These are phyloP conservation scores for Rapana venosa DNA, from an alignment of 2,888 invertebrate genomes.

Conservation along the genomic window DNA sequence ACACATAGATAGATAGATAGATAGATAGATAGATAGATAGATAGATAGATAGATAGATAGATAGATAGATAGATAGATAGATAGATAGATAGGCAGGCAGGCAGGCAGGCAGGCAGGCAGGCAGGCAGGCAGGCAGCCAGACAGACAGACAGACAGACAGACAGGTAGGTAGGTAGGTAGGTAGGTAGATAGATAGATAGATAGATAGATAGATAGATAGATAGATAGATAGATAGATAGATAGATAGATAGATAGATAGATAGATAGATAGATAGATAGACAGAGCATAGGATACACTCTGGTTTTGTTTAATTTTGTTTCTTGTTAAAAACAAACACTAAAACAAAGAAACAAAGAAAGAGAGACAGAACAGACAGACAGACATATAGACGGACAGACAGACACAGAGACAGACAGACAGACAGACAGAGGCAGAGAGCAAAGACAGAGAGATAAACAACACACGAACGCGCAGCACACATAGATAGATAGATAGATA, in stretches of 20 bases:
- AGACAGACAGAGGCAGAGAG: not conserved
- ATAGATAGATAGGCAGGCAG: not conserved
- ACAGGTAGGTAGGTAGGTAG: not conserved
- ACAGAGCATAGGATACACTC: too few species aligned
- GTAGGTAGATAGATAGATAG: conserved; percentile 6
- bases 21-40: not conserved
- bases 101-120: too few species aligned
- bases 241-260: conserved; percentile 18
- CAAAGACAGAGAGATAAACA: not conserved
- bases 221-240: conserved; percentile 12
- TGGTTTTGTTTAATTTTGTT: too few species aligned
- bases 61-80: conserved; percentile 18
- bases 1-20: not conserved
- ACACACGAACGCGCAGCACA: too few species aligned
- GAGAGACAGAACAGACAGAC: too few species aligned
- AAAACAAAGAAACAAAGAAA: too few species aligned
- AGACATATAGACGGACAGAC: not conserved
- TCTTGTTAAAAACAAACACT: too few species aligned
- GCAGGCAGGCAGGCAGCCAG: too few species aligned
- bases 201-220: conserved; percentile 12
- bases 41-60: conserved; percentile 18
- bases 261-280: not conserved
- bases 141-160: too few species aligned
- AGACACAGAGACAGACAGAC: not conserved
- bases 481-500: conserved; percentile 2